Percentiles rank a stretch among this genome's conserved stretches.
phyloP scores from a whole-genome alignment of 2,888 invertebrate species.

The Rhamphomyia laevipes region DNA sequence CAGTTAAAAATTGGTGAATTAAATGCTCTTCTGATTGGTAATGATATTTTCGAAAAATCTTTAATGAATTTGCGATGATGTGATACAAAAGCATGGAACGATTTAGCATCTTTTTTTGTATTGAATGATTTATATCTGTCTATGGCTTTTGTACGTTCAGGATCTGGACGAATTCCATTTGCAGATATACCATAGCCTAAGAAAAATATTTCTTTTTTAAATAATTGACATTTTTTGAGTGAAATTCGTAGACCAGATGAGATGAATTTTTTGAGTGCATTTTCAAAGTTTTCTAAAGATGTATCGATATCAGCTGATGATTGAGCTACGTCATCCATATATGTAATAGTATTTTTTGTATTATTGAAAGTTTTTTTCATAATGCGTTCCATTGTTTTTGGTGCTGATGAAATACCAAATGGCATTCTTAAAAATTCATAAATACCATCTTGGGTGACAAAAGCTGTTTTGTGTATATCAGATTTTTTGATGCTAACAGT shows the following conservation, averaged over 20 bases:
- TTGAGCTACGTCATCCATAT: background rate
- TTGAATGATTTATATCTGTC: no score
- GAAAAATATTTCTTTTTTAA: no score
- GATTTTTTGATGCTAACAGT: background rate
- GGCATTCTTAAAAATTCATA: background rate
- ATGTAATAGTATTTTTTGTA: background rate
- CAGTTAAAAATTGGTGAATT: conserved; percentile 1
- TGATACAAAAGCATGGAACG: no score
- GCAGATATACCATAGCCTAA: no score
- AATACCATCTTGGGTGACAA: no score
- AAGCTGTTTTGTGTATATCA: background rate
- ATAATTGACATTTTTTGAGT: no score
- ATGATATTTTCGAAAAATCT: conserved; percentile 2
- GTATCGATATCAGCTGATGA: background rate
- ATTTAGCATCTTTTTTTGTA: no score
- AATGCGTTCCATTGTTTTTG: background rate
- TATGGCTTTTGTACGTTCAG: no score
- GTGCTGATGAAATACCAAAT: background rate
- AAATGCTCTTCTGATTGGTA: background rate
- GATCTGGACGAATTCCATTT: no score
- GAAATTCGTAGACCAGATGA: no score
- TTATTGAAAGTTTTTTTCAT: background rate
- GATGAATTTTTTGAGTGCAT: background rate
- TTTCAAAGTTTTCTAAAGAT: background rate
- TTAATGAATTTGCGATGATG: no score